These are phyloP conservation scores for Venustaconcha ellipsiformis DNA, from an alignment of 1,140 invertebrate genomes.

Conservation along the genomic window DNA sequence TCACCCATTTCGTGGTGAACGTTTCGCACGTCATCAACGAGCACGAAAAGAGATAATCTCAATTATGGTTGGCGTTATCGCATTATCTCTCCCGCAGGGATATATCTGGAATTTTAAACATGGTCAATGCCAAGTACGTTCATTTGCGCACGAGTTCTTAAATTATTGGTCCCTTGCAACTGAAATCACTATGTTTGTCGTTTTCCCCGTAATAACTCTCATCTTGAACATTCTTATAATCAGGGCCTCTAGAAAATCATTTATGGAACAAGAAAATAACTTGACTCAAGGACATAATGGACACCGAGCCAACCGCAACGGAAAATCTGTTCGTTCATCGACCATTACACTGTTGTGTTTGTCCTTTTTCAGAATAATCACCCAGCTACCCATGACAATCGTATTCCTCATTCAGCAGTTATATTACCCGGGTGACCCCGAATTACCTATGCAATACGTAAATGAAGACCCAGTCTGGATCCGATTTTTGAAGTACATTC, in stretches of 20 bases:
- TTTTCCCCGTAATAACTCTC: slow-evolving; percentile 37
- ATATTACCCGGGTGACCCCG: slow-evolving; percentile 20
- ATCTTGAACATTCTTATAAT: slow-evolving; percentile 55
- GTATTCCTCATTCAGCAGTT: slow-evolving; percentile 46
- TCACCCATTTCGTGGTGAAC: slow-evolving; percentile 79
- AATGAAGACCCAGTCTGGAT: slow-evolving; percentile 38
- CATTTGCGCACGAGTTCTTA: slow-evolving; percentile 2
- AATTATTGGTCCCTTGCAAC: slow-evolving; percentile 48
- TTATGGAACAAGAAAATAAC: slow-evolving; percentile 19
- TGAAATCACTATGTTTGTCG: slow-evolving; percentile 48
- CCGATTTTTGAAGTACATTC: slow-evolving; percentile 44
- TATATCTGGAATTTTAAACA: slow-evolving; percentile 50
- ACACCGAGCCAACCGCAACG: background rate
- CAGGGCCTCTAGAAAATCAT: slow-evolving; percentile 33
- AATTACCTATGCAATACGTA: slow-evolving; percentile 32
- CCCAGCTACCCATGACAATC: slow-evolving; percentile 55
- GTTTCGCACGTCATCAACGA: slow-evolving; percentile 37
- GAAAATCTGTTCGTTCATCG: slow-evolving; percentile 21
- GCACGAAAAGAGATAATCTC: slow-evolving; percentile 38
- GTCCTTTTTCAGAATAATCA: slow-evolving; percentile 58
- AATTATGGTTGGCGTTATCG: slow-evolving; percentile 32
- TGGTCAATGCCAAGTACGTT: slow-evolving; percentile 25
- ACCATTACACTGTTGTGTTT: slow-evolving; percentile 48
- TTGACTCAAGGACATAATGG: slow-evolving; percentile 12
- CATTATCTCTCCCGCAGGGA: slow-evolving; percentile 42